phyloP scores from a whole-genome alignment of 2,888 invertebrate species.

The Nipponacmea schrenckii region DNA sequence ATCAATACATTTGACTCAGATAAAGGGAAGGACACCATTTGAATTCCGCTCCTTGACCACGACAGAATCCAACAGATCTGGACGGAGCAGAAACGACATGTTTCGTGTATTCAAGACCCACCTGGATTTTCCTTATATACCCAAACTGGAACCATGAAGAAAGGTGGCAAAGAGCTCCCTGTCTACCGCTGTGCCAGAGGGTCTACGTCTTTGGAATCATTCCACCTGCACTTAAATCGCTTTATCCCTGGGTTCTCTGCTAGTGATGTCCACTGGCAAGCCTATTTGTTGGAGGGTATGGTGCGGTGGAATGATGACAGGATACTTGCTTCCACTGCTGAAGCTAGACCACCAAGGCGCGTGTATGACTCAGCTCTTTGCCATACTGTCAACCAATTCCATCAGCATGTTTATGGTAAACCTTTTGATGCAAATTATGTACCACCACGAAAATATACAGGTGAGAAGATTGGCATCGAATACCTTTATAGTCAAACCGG shows the following conservation, averaged over 20 bases:
- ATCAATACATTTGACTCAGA: conserved; percentile 17
- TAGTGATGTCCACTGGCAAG: too few relatives aligned
- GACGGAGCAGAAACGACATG: conserved; percentile 31
- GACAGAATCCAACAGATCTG: conserved; percentile 25
- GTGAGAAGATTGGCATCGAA: neutral
- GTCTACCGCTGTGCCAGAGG: conserved; percentile 43
- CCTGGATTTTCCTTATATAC: conserved; percentile 27
- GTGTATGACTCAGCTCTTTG: neutral
- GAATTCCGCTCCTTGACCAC: conserved; percentile 27
- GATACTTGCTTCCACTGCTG: too few relatives aligned
- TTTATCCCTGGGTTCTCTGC: conserved; percentile 18
- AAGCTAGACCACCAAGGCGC: conserved; percentile 13
- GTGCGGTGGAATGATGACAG: too few relatives aligned
- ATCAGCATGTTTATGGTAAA: neutral
- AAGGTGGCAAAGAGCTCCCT: conserved; percentile 37
- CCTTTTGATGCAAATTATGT: too few relatives aligned
- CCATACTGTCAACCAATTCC: neutral
- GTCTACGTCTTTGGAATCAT: conserved; percentile 44
- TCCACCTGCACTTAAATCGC: conserved; percentile 36
- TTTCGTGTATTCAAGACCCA: conserved; percentile 36
- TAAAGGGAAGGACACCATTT: conserved; percentile 19
- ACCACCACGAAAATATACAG: neutral
- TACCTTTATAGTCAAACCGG: too few relatives aligned
- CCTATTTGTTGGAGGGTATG: too few relatives aligned
- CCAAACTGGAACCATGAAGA: conserved; percentile 27